Conservation (phyloP, 53 echinoderm and acorn worm species). For the Holothuria leucospilota region DNA sequence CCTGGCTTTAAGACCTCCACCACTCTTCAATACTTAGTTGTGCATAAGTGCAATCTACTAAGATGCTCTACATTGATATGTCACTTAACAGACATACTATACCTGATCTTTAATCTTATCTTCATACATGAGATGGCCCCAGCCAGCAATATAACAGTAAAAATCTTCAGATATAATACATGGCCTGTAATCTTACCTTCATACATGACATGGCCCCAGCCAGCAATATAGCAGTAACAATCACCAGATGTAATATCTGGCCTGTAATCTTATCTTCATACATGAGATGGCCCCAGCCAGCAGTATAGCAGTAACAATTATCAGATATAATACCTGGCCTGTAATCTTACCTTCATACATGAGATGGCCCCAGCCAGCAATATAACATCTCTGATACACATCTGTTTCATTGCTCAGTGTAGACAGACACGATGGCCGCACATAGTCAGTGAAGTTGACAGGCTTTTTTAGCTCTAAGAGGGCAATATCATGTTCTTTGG, state of each 20-base stretch:
- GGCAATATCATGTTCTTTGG: conserved; percentile 76
- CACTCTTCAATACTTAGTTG: too few species aligned
- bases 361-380: conserved; percentile 83
- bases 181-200: conserved; percentile 31
- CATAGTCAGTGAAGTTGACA: conserved; percentile 61
- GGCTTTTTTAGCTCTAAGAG: conserved; percentile 63
- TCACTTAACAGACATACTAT: too few species aligned
- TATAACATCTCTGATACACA: conserved; percentile 65
- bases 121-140: conserved; percentile 63
- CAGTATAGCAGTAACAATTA: conserved; percentile 56
- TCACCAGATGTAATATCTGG: too few species aligned
- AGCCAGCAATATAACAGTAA: conserved; percentile 86
- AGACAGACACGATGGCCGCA: conserved; percentile 72
- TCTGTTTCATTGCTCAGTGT: conserved; percentile 33
- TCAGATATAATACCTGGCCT: too few species aligned
- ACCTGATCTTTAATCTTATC: not conserved
- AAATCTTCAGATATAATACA: too few species aligned
- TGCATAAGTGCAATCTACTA: too few species aligned
- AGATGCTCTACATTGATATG: too few species aligned
- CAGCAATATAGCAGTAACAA: conserved; percentile 84
- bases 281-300: conserved; percentile 78
- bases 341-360: not conserved
- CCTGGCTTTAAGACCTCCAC: too few species aligned
- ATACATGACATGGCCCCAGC: conserved; percentile 70
- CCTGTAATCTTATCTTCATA: conserved; percentile 12